These are phyloP conservation scores for Drosophila melanogaster DNA, from an alignment of 1,140 invertebrate genomes.

Conservation along the genomic window Release_6_plus_ISO1_MT NT_033777.3:15248001-15248500, in stretches of 20 bases:
- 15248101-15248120: slow-evolving; percentile 89
- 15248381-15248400: slow-evolving; percentile 95
- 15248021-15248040: slow-evolving; percentile 94
- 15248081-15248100: slow-evolving; percentile 91
- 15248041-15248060: slow-evolving; percentile 94
- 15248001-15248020: slow-evolving; percentile 94
- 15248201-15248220: slow-evolving; percentile 95
- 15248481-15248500: slow-evolving; percentile 94
- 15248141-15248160: neutral
- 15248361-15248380: slow-evolving; percentile 92
- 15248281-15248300: slow-evolving; percentile 98
- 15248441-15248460: slow-evolving; percentile 95
- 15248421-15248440: slow-evolving; percentile 92
- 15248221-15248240: slow-evolving; percentile 94
- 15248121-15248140: slow-evolving; percentile 75
- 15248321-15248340: slow-evolving; percentile 96
- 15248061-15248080: slow-evolving; percentile 96
- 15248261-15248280: slow-evolving; percentile 93
- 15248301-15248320: slow-evolving; percentile 97
- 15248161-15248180: slow-evolving; percentile 75
- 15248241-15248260: slow-evolving; percentile 89
- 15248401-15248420: slow-evolving; percentile 94
- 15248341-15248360: slow-evolving; percentile 92
- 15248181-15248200: slow-evolving; percentile 92
- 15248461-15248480: slow-evolving; percentile 93